phyloP scores from a whole-genome alignment of 2,113 vertebrate species.

The Apteryx owenii region DNA sequence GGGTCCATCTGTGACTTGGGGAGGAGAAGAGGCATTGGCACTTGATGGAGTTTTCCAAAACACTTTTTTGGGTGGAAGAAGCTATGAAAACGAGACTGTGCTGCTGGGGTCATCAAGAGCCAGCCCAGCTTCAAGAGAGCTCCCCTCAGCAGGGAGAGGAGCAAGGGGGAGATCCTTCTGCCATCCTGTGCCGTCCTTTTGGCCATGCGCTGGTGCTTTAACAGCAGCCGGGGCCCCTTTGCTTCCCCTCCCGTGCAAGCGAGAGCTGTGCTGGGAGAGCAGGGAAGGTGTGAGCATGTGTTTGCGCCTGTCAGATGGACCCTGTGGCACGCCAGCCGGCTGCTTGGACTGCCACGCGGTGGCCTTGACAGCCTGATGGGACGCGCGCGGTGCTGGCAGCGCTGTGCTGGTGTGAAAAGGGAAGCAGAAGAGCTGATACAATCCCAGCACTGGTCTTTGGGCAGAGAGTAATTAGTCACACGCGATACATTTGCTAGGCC shows the following conservation, averaged over 20 bases:
- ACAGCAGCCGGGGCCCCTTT: not conserved
- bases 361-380: not conserved
- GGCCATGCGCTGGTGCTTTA: rapidly evolving
- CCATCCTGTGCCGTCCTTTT: not conserved
- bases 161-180: not conserved
- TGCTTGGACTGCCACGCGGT: not conserved
- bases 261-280: not conserved
- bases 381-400: not conserved
- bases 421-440: not conserved
- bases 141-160: not conserved
- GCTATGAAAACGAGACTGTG: not conserved
- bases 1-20: not conserved
- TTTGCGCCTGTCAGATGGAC: rapidly evolving
- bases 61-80: not conserved
- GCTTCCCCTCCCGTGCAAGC: too few relatives aligned
- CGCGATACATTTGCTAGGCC: not conserved
- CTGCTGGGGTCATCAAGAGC: not conserved
- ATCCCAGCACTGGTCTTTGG: not conserved
- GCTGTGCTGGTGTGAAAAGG: not conserved
- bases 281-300: not conserved
- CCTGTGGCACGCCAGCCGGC: rapidly evolving
- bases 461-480: not conserved
- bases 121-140: not conserved
- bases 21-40: not conserved
- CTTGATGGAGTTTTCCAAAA: not conserved